phyloP scores from a whole-genome alignment of 2,113 vertebrate species.

The Epinephelus lanceolatus region DNA sequence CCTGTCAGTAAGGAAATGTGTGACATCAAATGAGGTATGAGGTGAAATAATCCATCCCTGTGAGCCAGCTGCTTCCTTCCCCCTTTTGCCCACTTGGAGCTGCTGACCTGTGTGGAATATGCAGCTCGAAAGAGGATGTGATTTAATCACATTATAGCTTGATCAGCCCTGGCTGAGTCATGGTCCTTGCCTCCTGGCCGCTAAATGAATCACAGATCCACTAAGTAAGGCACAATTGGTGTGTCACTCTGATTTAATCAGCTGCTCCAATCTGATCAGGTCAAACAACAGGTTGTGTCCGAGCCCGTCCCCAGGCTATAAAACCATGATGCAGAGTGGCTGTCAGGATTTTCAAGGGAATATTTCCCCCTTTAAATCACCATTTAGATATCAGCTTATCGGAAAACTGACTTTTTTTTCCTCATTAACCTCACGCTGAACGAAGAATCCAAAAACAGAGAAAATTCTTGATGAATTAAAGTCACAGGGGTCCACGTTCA shows the following conservation, averaged over 20 bases:
- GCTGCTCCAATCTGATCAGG: constrained; percentile 24
- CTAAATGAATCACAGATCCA: constrained; percentile 70
- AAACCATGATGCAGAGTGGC: neutral
- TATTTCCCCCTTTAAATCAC: too few species aligned
- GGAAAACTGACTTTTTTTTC: too few species aligned
- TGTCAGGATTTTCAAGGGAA: constrained; percentile 11
- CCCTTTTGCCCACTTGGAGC: constrained; percentile 39
- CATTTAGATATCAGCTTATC: too few species aligned
- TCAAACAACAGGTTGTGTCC: constrained; percentile 29
- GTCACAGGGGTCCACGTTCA: too few species aligned
- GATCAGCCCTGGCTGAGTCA: constrained; percentile 69
- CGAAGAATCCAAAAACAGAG: too few species aligned
- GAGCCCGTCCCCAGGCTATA: neutral
- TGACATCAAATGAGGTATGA: neutral
- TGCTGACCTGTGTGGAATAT: constrained; percentile 61
- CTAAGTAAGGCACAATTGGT: constrained; percentile 48
- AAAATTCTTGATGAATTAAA: too few species aligned
- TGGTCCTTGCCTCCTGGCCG: constrained; percentile 42
- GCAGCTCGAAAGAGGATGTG: constrained; percentile 49
- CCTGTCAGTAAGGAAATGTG: neutral
- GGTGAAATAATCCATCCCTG: neutral
- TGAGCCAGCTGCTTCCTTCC: constrained; percentile 51
- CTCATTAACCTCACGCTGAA: too few species aligned
- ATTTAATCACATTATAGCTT: constrained; percentile 67
- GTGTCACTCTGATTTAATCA: constrained; percentile 55